These are phyloP conservation scores for Collichthys lucidus DNA, from an alignment of 2,113 vertebrate genomes.

Conservation along the genomic window DNA sequence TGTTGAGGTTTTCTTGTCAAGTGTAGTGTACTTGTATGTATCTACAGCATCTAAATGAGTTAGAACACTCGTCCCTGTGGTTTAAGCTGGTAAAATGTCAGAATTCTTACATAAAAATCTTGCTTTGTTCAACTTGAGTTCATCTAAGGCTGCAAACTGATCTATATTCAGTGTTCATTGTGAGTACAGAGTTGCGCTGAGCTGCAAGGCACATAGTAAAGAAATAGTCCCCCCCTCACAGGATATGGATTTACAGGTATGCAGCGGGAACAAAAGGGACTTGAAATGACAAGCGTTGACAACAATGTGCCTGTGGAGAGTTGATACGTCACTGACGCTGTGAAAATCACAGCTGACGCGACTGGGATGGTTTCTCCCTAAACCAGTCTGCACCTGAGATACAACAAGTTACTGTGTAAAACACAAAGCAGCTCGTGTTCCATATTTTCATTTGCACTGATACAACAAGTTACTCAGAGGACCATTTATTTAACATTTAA, in stretches of 20 bases:
- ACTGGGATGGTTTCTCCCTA: slow-evolving; percentile 8
- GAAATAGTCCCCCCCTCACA: too few relatives aligned
- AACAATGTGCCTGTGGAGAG: slow-evolving; percentile 56
- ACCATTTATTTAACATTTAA: too few relatives aligned
- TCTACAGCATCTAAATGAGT: not conserved
- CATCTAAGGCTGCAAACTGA: slow-evolving; percentile 27
- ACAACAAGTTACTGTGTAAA: not conserved
- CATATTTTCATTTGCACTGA: not conserved
- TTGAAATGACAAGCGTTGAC: slow-evolving; percentile 69
- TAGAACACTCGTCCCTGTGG: not conserved
- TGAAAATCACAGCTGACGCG: slow-evolving; percentile 50
- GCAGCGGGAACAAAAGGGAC: slow-evolving; percentile 38
- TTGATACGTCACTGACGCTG: slow-evolving; percentile 27
- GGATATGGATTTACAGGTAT: slow-evolving; percentile 33
- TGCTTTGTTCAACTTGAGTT: slow-evolving; percentile 29
- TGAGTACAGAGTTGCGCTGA: not conserved
- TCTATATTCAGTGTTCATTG: slow-evolving; percentile 44
- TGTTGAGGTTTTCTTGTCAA: slow-evolving; percentile 19
- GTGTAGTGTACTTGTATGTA: not conserved
- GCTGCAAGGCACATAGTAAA: slow-evolving; percentile 6
- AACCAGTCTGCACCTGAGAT: slow-evolving; percentile 47
- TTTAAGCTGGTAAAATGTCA: slow-evolving; percentile 27
- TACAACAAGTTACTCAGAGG: too few relatives aligned
- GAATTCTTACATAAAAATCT: slow-evolving; percentile 3
- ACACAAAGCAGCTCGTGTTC: not conserved